Evolutionary conservation across 1,140 invertebrate species (phyloP), one percentile per base, ranked within the genome.

Genomic region (Papilio glaucus): DNA sequence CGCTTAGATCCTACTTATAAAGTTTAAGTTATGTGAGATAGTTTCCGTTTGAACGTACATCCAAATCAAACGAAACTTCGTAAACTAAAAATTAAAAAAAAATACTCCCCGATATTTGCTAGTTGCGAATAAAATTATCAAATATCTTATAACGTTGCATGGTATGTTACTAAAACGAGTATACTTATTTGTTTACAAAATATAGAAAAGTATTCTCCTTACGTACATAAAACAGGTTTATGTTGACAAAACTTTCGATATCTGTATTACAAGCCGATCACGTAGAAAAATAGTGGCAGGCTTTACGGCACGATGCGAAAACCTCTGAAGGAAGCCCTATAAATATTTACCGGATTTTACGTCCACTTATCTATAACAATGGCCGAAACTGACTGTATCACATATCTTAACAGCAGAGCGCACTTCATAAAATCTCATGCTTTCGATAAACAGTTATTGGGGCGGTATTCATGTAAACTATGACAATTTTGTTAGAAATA

Each of bases 351-450:
- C 77, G 72, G 78, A 80, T 79, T 85, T 83, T 77, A 81, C 77
- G 77, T 82, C 77, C 76, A 74, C 75, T 80, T 85, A 85, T 81
- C 79, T 76, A 79, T 79, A 81, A 82, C 80, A 84, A 82, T 83
- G 77, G 76, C 77, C 74, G 74, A 83, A 82, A 82, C 83, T 82
- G 77, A 80, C 78, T 82, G 79, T 83, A 81, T 78, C 81, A 78
- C 82, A n/a, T n/a, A n/a, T n/a, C n/a, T n/a, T n/a, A n/a, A 85
- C 80, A 78, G 76, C 80, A 78, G 80, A 82, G 62, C 76, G 77
- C 78, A 83, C 82, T 85, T 82, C 80, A 80, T 82, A 83, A 81
- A 81, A 82, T 85, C 72, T 81, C 77, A 78, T 82, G 79, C 79
- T 78, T 84, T 81, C 74, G 77, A 76, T 81, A 78, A 80, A 80